Evolutionary conservation across 2,888 invertebrate genomes (phyloP).

Genomic region (Fragum sueziense): DNA sequence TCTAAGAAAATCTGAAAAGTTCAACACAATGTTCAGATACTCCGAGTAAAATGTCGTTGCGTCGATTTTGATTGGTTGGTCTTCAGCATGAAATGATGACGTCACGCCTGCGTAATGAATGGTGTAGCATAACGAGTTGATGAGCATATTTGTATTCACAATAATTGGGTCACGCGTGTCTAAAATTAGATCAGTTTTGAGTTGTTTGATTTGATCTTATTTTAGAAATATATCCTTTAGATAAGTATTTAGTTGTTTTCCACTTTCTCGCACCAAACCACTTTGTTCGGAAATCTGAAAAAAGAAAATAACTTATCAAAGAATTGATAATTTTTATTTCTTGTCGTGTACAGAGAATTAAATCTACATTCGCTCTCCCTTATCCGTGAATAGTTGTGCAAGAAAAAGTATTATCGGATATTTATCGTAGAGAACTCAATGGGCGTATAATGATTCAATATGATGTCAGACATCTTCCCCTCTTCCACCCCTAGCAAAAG

Average conservation of each 20-base stretch:
- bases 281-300: background rate
- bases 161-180: background rate
- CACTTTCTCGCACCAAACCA: background rate
- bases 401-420: too few species aligned
- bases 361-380: too few species aligned
- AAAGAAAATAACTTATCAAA: too few species aligned
- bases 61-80: background rate
- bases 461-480: too few species aligned
- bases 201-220: background rate
- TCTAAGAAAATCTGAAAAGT: background rate
- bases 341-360: too few species aligned
- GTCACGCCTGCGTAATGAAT: background rate
- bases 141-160: background rate
- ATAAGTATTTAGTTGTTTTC: background rate
- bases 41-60: background rate
- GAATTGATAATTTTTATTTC: too few species aligned
- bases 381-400: too few species aligned
- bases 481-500: too few species aligned
- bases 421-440: too few species aligned
- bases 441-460: too few species aligned
- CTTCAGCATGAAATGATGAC: background rate
- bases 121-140: background rate
- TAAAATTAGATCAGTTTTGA: background rate
- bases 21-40: background rate
- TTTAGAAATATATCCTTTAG: background rate